Base-by-base conservation (phyloP, 2,113 vertebrate species). In the Ochotona princeps region DNA sequence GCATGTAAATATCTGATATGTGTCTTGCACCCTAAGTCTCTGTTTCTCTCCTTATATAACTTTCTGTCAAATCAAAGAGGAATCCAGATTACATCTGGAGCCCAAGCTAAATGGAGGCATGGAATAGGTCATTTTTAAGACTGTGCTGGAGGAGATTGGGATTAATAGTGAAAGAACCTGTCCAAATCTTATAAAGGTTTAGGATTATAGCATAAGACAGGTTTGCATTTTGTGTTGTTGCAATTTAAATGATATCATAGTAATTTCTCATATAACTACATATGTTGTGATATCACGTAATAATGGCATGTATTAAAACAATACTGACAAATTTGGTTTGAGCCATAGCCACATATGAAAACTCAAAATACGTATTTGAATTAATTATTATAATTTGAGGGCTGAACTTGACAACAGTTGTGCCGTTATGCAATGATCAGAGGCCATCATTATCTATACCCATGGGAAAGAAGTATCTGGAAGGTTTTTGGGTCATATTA, bases 181-280 rank as follows among this genome's bases (percentile, higher is more conserved):
- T 49, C 23, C 35, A 65, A 51, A 2, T 8, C 17, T 81, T 86
- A 35, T 38, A 74, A 51, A 30, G 73, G 88, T 10, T 78, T 57
- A 79, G 51, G 23, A 47, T 66, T 81, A 72, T 44, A 6, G 38
- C 20, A 49, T 49, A 12, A 67, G 54, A 73, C 2, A 51, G 14
- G 32, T 73, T 82, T 67, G 7, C 69, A 13, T 49, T 20, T 63
- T 69, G 12, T 20, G 30, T 78, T 81, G 63, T 70, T 90, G 73
- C 10, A 44, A 30, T 86, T 85, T 74, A 90, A 82, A 32, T 79
- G 20, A 57, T 44, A 65, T 94, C 23, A 47, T 4, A 80, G 5
- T 91, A 15, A 94, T 65, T 91, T 54, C 23, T 89, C 38, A 78
- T 1, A 69, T 63, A 6, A 65, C 83, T 85, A 93, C 67, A 26